Evolutionary conservation across 2,888 invertebrate genomes (phyloP), one percentile per base, ranked within the genome.

Genomic region (Exephanes ischioxanthus): DNA sequence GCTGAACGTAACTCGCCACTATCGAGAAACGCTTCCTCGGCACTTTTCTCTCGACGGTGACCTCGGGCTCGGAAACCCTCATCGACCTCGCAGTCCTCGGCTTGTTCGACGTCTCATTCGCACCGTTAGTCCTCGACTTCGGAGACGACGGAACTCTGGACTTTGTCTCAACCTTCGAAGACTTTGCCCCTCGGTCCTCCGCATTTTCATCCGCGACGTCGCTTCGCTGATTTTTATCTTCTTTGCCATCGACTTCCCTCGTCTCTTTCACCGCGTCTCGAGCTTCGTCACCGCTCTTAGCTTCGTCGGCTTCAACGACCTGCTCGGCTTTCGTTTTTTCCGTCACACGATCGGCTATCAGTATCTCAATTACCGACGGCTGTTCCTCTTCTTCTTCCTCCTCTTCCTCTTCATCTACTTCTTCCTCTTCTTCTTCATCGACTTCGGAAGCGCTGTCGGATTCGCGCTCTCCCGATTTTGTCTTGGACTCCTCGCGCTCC

Each of bases 1-100:
- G 93, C 86, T 92, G 91, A 30, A 94, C 90, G 85, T 90, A 93
- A 90, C 91, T 94, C 71, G 93, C 94, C 19, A 94, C 94, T 51
- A 94, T 90, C 33, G 94, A 94, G 83, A 93, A 94, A 73, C 93
- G 90, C 86, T 93, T 93, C 63, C 90, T 91, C 45, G 90, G 87
- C 68, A 88, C 89, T 53, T 83, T 87, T 76, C 80, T 88, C 53
- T 89, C 86, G 71, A 85, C 83, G 76, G 80, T 80, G 22, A 78
- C 58, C 72, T 85, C 86, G 9, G 86, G 79, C 66, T 87, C 88
- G 26, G 82, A 79, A 9, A 79, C 53, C 11, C 61, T 84, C 3
- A 80, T 41, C 45, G 30, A 45, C 76, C 51, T 68, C 0, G 70
- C 16, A 3, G 22, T 53, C 48, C 63, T 70, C n/a, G 80, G 37